Evolutionary conservation across 1,140 invertebrate species (phyloP), one percentile per base, ranked within the genome.

Genomic region (Heliconius congener): DNA sequence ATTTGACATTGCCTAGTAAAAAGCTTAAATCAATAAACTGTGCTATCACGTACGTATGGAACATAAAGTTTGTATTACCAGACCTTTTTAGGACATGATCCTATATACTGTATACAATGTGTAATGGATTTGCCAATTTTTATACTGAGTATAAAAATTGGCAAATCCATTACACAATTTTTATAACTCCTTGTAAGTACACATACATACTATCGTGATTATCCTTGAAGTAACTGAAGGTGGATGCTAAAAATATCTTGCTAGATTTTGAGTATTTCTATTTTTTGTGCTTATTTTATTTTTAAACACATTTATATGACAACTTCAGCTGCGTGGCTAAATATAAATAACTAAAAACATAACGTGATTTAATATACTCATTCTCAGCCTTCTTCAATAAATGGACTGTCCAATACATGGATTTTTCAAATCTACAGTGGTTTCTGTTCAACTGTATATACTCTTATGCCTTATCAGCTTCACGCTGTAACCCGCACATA

Each of bases 11-110:
- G 39, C 42, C 52, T 72, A 81, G 73, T 80, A 79, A 79, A 85
- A 78, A 81, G 81, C 84, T 82, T 80, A 71, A 80, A 83, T 80
- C 80, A 82, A 85, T 85, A 85, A 85, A 85, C 70, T 71, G 66
- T 77, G 70, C 74, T 82, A 79, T 81, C 82, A 84, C 81, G 81
- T 84, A 80, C 76, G 76, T 73, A 55, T 71, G 80, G 73, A 81
- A 81, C 80, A 78, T 83, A 85, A 83, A 81, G 79, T 85, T 85
- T 82, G 73, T 81, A 83, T 83, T 85, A 80, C 50, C 70, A 39
- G 30, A 50, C 70, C 79, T 81, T 83, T 84, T 84, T 84, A 80
- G 82, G 76, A 46, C 42, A 78, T 78, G 34, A 37, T 37, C 34
- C 34, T 37, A 8, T 34, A 83, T 79, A 79, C 76, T 77, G 57